Conservation (phyloP, 1,140 invertebrate genomes). For the Temnothorax longispinosus region DNA sequence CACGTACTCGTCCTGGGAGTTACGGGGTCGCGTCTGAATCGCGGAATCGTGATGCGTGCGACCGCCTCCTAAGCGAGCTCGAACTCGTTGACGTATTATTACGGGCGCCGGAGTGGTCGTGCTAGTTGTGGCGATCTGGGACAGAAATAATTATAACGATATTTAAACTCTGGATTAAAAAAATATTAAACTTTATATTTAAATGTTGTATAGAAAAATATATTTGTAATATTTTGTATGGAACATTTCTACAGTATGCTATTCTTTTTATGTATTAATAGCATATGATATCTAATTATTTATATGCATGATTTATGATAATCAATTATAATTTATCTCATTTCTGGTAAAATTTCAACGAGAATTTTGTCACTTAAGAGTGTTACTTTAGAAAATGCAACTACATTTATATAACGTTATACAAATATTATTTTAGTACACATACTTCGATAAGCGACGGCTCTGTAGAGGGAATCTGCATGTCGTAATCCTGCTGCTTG, state of each 20-base stretch:
- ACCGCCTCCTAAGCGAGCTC: conserved; percentile 73
- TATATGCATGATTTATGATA: neutral
- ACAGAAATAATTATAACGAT: neutral
- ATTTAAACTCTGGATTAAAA: neutral
- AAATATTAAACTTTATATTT: neutral
- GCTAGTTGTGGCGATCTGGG: conserved; percentile 66
- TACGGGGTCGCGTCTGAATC: conserved; percentile 79
- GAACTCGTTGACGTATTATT: conserved; percentile 80
- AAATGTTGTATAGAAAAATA: neutral
- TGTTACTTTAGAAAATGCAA: too few relatives aligned
- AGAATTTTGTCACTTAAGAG: neutral
- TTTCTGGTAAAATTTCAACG: neutral
- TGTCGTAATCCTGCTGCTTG: conserved; percentile 73
- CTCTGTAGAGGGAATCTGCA: conserved; percentile 61
- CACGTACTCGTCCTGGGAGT: conserved; percentile 82
- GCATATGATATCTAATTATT: neutral
- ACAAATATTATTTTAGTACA: neutral
- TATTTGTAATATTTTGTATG: neutral
- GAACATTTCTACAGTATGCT: neutral
- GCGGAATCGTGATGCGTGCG: conserved; percentile 78
- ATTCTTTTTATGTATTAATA: conserved; percentile 2
- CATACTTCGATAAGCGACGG: conserved; percentile 71
- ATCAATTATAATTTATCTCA: neutral
- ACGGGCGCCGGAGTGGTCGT: conserved; percentile 77
- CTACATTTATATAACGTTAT: neutral